Evolutionary conservation across 2,113 vertebrate genomes (phyloP).

Genomic region (Marcusenius ussheri): DNA sequence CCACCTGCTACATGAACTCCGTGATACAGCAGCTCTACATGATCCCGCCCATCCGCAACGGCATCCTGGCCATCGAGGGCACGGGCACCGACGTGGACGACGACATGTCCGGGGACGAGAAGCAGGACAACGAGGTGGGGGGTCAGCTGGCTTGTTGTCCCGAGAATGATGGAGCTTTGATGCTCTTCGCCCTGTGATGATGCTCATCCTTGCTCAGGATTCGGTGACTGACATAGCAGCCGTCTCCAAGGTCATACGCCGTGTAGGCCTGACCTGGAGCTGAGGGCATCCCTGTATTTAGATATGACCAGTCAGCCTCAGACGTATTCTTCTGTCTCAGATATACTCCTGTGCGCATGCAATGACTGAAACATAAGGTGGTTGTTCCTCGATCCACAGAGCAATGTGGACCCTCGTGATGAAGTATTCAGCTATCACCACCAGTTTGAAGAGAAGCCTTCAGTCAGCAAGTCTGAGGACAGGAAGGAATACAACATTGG

Average conservation of each 20-base stretch:
- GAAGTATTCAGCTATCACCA: conserved; percentile 97
- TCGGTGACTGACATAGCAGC: conserved; percentile 38
- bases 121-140: conserved; percentile 94
- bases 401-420: conserved; percentile 92
- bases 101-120: conserved; percentile 97
- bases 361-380: neutral
- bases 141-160: neutral
- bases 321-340: neutral
- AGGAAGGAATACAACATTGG: conserved; percentile 98
- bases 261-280: conserved; percentile 27
- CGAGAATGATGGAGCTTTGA: neutral
- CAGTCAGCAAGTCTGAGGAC: conserved; percentile 88
- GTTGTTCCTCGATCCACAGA: conserved; percentile 61
- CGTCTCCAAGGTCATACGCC: conserved; percentile 16
- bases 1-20: conserved; percentile 99
- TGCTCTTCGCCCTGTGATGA: conserved; percentile 37
- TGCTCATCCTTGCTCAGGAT: conserved; percentile 63
- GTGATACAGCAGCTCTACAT: conserved; percentile 99
- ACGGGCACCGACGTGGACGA: conserved; percentile 96
- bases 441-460: conserved; percentile 94
- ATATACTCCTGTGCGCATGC: neutral
- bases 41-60: conserved; percentile 95
- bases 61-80: conserved; percentile 95
- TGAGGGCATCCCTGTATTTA: conserved; percentile 20
- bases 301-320: neutral